Percentiles rank a stretch among this genome's conserved stretches.
phyloP scores from a whole-genome alignment of 2,113 vertebrate species.

The Megaceryle maxima region DNA sequence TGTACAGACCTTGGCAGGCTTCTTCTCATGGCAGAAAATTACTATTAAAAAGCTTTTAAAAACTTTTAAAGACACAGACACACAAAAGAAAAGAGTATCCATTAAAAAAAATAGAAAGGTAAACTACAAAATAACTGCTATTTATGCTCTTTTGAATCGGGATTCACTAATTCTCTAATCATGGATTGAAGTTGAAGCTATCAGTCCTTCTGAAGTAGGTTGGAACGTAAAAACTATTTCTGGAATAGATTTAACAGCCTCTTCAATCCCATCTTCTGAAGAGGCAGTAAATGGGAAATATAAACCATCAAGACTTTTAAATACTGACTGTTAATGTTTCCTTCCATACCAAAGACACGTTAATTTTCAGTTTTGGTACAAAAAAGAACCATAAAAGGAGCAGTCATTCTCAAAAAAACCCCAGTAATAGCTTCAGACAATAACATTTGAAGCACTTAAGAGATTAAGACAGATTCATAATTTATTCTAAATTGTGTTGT shows the following conservation, averaged over 20 bases:
- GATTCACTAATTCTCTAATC: not conserved
- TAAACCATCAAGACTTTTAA: not conserved
- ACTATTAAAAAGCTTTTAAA: not conserved
- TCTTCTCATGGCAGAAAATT: not conserved
- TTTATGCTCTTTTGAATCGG: accelerated
- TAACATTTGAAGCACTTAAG: not conserved
- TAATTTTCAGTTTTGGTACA: not conserved
- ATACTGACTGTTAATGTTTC: not conserved
- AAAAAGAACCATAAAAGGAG: not conserved
- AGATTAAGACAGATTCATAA: not conserved
- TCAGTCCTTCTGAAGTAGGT: not conserved
- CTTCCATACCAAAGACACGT: not conserved
- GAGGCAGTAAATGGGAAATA: not conserved
- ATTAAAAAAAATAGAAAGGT: not conserved
- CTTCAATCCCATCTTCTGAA: not conserved
- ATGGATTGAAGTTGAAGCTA: not conserved
- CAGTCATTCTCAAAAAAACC: not conserved
- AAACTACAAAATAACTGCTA: not conserved
- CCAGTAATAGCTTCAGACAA: constrained; percentile 2
- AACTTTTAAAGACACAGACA: not conserved
- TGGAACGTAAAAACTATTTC: not conserved
- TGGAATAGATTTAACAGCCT: not conserved
- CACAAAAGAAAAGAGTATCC: not conserved
- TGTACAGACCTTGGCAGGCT: not conserved
- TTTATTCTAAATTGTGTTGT: constrained; percentile 21